Base-by-base conservation (phyloP, 1,140 invertebrate genomes). In the Drosophila bipectinata region DNA sequence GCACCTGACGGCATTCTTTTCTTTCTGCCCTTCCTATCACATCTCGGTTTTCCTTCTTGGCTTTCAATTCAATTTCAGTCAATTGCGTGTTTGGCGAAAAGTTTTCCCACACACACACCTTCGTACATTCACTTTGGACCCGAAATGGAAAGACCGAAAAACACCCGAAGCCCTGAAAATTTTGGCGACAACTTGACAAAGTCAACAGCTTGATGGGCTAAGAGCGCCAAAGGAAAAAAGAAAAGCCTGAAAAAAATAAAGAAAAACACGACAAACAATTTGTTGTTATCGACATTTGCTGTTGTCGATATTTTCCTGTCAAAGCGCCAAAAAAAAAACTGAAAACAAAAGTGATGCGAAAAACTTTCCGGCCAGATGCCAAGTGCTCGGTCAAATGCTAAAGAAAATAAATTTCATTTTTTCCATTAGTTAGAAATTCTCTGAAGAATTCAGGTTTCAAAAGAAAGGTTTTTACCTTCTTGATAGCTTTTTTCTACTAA, bases 61-160 rank as follows among this genome's bases (percentile, higher is more conserved):
- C 77, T 60, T 72, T 76, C 83, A 88, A 87, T 87, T 87, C 76
- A 82, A 79, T 87, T 88, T 82, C 58, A 63, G 57, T 61, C 60
- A 74, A 77, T 83, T 79, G 72, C 74, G 77, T 80, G 62, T 84
- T 83, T 63, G 60, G 66, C 51, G 48, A 66, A 79, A 76, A 87
- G 82, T 69, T 84, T 84, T 76, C 28, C 44, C 54, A 73, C 62
- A 60, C 69, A 58, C 14, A 34, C 39, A 41, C 34, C 15, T 18
- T 8, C 14, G 24, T 12, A 56, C 53, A 74, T 7, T 28, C 1
- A 7, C 26, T 28, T 28, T 28, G 26, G 26, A 5, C 26, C 26
- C 26, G 26, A 28, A 28, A 47, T 56, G 60, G 37, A 30, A 74
- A 57, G 64, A 9, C 30, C n/a, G 39, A 53, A 52, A 57, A 52